Base-by-base conservation (phyloP, 2,113 vertebrate species). In the Lagenorhynchus albirostris region DNA sequence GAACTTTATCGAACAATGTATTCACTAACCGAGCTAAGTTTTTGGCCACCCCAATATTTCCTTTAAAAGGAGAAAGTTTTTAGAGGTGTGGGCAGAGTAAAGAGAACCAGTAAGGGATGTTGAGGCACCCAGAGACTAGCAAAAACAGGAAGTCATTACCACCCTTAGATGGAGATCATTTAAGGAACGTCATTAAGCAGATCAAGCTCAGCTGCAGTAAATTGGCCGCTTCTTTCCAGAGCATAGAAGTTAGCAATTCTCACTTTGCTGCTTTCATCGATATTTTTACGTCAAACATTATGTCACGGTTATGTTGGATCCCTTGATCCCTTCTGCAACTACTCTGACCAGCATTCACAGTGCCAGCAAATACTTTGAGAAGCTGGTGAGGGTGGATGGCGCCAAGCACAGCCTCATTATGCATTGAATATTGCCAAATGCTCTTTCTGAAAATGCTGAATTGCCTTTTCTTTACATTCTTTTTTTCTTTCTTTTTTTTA, bases 171-270 rank as follows among this genome's bases (percentile, higher is more conserved):
- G 33, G 21, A 60, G 55, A 73, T 71, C 41, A 79, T 38, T 68
- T 10, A 18, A 80, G 25, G 33, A 44, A 44, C 98, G 99, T 99
- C 93, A 99, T 99, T 92, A 99, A 99, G 98, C 99, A 99, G 98
- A 99, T 99, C 98, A 99, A 99, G 98, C 98, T 99, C 80, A 99
- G 99, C 98, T 99, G 99, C 99, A 99, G 99, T 98, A 99, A 99
- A 98, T 97, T 99, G 89, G 99, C 99, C 84, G 98, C 99, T 85
- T 99, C 99, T 53, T 99, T 99, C 98, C 99, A 99, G 98, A 99
- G 99, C 97, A 99, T 99, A 99, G 99, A 99, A 96, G 99, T 99
- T 96, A 99, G 99, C 89, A 99, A 99, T 98, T 99, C 99, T 92
- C 99, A 99, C 98, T 99, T 99, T 81, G 98, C 99, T 0, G 99